Conservation (phyloP, 2,797 vertebrate genomes). For the Synaphobranchus kaupii region DNA sequence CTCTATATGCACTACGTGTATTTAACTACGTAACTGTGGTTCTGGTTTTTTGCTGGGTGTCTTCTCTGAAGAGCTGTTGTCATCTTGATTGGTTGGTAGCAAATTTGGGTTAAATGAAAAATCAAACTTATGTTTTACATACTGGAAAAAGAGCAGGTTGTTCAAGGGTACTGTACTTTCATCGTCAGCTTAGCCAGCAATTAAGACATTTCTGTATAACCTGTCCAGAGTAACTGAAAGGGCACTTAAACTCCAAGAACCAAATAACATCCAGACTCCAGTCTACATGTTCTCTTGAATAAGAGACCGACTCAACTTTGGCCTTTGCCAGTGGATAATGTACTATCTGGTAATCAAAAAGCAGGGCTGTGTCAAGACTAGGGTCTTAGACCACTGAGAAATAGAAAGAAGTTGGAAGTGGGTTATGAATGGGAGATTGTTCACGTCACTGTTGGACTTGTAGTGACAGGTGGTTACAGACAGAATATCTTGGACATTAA, state of each 20-base stretch:
- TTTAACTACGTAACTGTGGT: not conserved
- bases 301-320: not conserved
- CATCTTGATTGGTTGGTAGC: slow-evolving; percentile 20
- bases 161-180: slow-evolving; percentile 10
- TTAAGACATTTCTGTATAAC: not conserved
- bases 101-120: slow-evolving; percentile 8
- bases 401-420: not conserved
- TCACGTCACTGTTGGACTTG: not conserved
- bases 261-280: slow-evolving; percentile 3
- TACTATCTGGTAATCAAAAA: not conserved
- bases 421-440: not conserved
- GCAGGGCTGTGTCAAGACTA: not conserved
- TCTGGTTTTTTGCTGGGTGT: not conserved
- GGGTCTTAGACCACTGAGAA: not conserved
- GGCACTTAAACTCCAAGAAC: not conserved
- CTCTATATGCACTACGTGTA: not conserved
- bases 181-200: not conserved
- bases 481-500: not conserved
- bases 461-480: not conserved
- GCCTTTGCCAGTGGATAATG: not conserved
- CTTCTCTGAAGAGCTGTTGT: not conserved
- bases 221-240: not conserved
- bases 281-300: not conserved
- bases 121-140: slow-evolving; percentile 22
- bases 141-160: not conserved